Percentiles rank a stretch among this genome's conserved stretches.
Evolutionary conservation across 2,888 invertebrate species (phyloP).

Genomic region (Lithophane leautieri): DNA sequence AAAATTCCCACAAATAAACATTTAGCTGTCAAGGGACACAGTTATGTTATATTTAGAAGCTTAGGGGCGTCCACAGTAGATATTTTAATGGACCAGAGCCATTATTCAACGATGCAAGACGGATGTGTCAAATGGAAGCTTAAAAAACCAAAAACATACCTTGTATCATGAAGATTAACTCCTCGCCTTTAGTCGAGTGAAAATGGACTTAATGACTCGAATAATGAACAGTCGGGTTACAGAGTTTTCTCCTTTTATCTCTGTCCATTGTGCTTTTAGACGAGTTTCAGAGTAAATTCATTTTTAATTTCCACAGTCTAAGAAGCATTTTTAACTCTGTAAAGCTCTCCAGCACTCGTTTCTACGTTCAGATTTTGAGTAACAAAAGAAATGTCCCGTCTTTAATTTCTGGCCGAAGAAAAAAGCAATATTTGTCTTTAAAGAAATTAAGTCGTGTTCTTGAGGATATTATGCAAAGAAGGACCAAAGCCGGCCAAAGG

Average conservation of each 20-base stretch:
- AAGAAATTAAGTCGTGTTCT: conserved; percentile 75
- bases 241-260: conserved; percentile 73
- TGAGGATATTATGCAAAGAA: conserved; percentile 74
- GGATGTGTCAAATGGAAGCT: conserved; percentile 79
- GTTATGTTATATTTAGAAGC: conserved; percentile 81
- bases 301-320: conserved; percentile 71
- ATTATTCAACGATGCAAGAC: conserved; percentile 85
- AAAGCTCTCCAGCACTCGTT: conserved; percentile 46
- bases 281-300: conserved; percentile 67
- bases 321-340: conserved; percentile 59
- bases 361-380: conserved; percentile 51
- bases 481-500: conserved; percentile 67
- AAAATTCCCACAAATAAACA: conserved; percentile 84
- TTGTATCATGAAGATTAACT: conserved; percentile 76
- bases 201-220: conserved; percentile 76
- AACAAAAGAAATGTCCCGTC: conserved; percentile 44
- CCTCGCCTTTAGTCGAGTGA: conserved; percentile 66
- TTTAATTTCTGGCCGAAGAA: conserved; percentile 58
- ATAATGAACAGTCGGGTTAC: conserved; percentile 77
- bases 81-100: conserved; percentile 82
- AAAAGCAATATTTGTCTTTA: conserved; percentile 71
- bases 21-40: conserved; percentile 79
- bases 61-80: conserved; percentile 79
- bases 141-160: conserved; percentile 74
- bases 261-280: conserved; percentile 67